Conservation (phyloP, 2,113 vertebrate species). For the Madoqua kirkii region DNA sequence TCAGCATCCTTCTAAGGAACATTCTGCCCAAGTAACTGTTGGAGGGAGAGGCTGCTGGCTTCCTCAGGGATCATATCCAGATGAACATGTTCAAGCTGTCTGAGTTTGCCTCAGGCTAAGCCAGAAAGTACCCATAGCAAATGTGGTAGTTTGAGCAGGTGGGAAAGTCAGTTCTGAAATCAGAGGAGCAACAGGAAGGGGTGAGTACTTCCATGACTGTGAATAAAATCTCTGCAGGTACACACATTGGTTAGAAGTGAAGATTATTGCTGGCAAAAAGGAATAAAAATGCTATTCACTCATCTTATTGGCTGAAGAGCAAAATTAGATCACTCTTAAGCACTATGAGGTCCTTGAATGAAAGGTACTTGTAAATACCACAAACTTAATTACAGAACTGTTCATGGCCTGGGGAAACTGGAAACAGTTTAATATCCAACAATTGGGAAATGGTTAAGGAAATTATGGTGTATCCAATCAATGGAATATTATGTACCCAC, state of each 20-base stretch:
- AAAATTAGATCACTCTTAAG: conserved; percentile 29
- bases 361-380: conserved; percentile 20
- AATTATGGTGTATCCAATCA: not conserved
- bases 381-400: not conserved
- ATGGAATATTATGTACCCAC: not conserved
- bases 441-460: not conserved
- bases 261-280: not conserved
- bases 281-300: not conserved
- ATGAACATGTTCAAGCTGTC: not conserved
- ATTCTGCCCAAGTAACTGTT: not conserved
- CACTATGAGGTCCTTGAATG: conserved; percentile 8
- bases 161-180: not conserved
- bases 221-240: not conserved
- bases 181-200: not conserved
- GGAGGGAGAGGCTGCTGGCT: not conserved
- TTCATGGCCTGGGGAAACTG: not conserved
- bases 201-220: not conserved
- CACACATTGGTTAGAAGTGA: not conserved
- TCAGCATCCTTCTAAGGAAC: not conserved
- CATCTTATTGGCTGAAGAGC: not conserved
- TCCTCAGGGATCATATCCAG: not conserved
- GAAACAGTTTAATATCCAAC: not conserved
- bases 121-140: not conserved
- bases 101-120: not conserved
- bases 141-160: not conserved